Base-by-base conservation (phyloP, 2,888 invertebrate species). In the Cylloceria caligata region DNA sequence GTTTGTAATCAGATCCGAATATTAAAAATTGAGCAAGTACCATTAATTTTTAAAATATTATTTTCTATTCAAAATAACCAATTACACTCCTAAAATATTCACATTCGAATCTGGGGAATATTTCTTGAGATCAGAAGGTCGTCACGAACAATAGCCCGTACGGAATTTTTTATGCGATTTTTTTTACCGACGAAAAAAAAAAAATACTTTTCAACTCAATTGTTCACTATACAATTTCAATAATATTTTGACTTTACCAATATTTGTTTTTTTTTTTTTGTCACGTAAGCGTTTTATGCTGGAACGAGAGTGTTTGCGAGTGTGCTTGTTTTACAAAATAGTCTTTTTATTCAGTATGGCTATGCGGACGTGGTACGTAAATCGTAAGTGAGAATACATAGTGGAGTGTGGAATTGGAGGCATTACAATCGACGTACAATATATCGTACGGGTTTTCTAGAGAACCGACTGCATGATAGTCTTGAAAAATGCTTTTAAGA, bases 381-480 rank as follows among this genome's bases (percentile, higher is more conserved):
- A 69, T 21, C n/a, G 11, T 42, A 52, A 60, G 16, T 34, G 34
- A 60, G 16, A 34, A 34, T 34, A 16, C 72, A 47, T 72, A 45
- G 67, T 71, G 86, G 86, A 60, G 86, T 69, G 71, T 71, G 69
- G 69, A 57, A 71, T 71, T 0, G 24, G 55, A 69, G 39, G 16
- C 11, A 71, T 24, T 42, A 71, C 69, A 16, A 60, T 34, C 60
- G 60, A 60, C 60, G 60, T 60, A 60, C 60, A 60, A 60, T 60
- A 60, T 34, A 34, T 0, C 60, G 60, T 19, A 78, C 62, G 73
- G 62, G 79, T 83, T 76, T 82, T 72, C 79, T 68, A 68, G 52
- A 45, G 60, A 60, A 34, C 30, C 34, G 34, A 60, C 0, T 68
- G 62, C 74, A 71, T 83, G 74, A 60, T 55, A 45, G 42, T 45